Conservation (phyloP, 2,797 vertebrate genomes). For the Furcifer pardalis region DNA sequence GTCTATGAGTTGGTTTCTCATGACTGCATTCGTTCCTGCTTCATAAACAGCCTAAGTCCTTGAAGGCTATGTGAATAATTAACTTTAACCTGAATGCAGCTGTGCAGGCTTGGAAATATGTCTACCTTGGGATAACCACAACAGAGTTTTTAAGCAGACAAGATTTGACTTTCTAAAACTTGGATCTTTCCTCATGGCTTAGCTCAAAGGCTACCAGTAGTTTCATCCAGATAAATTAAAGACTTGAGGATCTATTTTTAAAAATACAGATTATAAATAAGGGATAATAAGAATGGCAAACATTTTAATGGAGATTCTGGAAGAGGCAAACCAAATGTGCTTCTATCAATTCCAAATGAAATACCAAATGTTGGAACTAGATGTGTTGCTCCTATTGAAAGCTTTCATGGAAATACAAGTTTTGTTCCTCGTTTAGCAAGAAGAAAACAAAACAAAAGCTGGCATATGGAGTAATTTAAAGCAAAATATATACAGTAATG, state of each 20-base stretch:
- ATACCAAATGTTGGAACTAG: not conserved
- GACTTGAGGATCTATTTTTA: not conserved
- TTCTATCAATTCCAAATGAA: not conserved
- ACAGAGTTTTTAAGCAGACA: constrained; percentile 4
- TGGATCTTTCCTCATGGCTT: not conserved
- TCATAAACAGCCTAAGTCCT: constrained; percentile 27
- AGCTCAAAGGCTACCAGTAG: not conserved
- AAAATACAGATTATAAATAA: not conserved
- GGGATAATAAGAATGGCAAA: constrained; percentile 5
- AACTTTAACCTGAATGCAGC: constrained; percentile 22
- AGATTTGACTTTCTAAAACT: not conserved
- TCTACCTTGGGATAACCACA: constrained; percentile 5
- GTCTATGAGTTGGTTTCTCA: not conserved
- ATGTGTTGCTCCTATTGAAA: not conserved
- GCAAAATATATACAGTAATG: not conserved
- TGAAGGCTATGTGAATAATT: constrained; percentile 22
- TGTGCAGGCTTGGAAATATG: constrained; percentile 2
- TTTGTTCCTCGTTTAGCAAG: not conserved
- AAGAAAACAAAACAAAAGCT: no score
- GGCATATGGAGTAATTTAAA: not conserved
- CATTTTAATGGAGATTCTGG: not conserved
- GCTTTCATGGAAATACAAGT: not conserved
- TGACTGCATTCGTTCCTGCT: not conserved
- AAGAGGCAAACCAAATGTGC: not conserved
- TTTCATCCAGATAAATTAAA: not conserved